Base-by-base conservation (phyloP, 2,113 vertebrate species). In the Serinus canaria region DNA sequence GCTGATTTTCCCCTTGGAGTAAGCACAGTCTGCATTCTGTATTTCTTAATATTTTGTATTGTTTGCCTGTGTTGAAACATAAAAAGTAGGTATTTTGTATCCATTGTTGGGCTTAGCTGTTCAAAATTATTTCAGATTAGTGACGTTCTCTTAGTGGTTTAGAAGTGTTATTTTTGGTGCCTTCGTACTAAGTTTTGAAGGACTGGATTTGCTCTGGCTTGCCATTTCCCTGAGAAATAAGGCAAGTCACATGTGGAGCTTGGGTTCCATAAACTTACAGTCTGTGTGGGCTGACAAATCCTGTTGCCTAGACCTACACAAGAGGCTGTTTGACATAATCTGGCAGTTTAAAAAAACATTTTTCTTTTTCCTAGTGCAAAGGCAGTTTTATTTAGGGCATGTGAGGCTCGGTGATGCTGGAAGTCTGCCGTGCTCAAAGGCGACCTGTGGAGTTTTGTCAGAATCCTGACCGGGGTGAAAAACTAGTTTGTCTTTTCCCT, bases 401-500 rank as follows among this genome's bases (percentile, higher is more conserved):
- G 87, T 2, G 89, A 86, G 90, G 63, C 59, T 96, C 66, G 20
- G 68, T 81, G 87, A 93, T 64, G 90, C 82, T 92, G 79, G 89
- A 94, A 89, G 70, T 91, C 79, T 93, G 87, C 81, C 2, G 39
- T 47, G 15, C 88, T 88, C 89, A 95, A 94, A 96, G 94, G 80
- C 49, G 8, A 76, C 78, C 94, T 83, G 95, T 64, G 87, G 95
- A 90, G 88, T 90, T 94, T 60, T 95, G 87, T 95, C 90, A 91
- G 87, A 91, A 66, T 81, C 75, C 93, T 85, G 90, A 70, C 72
- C 3, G 69, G 52, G 92, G 79, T 94, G 93, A 92, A 89, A 94
- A 78, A 86, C 89, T 89, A 88, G 66, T 84, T 92, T 94, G 96
- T 94, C 94, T 94, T 93, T 92, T 97, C 93, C 95, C 94, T 95